Conservation (phyloP, 37 sponge, comb jelly and placozoan species). For the Beroe forskalii region DNA sequence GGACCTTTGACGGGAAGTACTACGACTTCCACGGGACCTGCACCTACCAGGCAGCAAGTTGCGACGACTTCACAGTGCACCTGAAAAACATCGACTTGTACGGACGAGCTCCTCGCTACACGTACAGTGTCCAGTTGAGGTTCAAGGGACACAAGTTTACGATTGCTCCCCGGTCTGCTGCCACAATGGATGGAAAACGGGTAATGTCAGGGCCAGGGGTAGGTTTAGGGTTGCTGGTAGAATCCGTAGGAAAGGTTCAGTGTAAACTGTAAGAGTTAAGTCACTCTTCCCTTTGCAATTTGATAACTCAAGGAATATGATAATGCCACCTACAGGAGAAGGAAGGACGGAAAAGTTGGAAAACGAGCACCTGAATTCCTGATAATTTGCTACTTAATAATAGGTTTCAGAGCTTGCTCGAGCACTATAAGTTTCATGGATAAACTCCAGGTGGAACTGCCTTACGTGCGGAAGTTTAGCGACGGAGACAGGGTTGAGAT, state of each 20-base stretch:
- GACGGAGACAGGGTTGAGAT: constrained; percentile 24
- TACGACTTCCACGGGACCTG: too few relatives aligned
- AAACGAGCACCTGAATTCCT: background rate
- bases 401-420: too few relatives aligned
- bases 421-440: too few relatives aligned
- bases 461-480: background rate
- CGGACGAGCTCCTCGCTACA: constrained; percentile 14
- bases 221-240: too few relatives aligned
- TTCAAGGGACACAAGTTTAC: constrained; percentile 8
- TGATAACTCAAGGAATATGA: too few relatives aligned
- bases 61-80: background rate
- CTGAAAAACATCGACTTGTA: background rate
- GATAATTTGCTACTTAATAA: background rate
- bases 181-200: background rate
- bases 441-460: background rate
- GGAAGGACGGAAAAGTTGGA: background rate
- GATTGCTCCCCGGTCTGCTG: background rate
- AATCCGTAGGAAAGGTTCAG: too few relatives aligned
- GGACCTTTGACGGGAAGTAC: too few relatives aligned
- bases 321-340: too few relatives aligned
- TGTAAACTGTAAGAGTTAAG: too few relatives aligned
- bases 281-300: too few relatives aligned
- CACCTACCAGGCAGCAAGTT: background rate
- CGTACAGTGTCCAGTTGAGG: background rate
- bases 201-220: too few relatives aligned